phyloP scores from a whole-genome alignment of 2,113 vertebrate species.

The Callipepla californica region DNA sequence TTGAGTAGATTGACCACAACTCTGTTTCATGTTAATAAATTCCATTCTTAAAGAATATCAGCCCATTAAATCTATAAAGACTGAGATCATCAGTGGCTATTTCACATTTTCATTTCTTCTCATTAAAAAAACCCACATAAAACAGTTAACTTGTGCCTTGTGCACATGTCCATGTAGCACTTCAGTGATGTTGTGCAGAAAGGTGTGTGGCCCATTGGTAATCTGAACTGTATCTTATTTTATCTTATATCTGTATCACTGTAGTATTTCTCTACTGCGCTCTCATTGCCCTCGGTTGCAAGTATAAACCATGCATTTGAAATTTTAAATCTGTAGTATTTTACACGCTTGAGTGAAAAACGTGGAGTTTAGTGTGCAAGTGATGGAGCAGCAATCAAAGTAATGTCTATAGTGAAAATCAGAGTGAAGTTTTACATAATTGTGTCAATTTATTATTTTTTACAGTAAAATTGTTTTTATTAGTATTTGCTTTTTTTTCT shows the following conservation, averaged over 20 bases:
- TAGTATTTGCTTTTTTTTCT: neutral
- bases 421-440: neutral
- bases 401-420: neutral
- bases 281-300: neutral
- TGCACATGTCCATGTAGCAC: fast-evolving
- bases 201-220: neutral
- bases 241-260: neutral
- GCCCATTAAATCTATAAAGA: neutral
- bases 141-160: fast-evolving
- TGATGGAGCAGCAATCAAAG: neutral
- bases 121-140: neutral
- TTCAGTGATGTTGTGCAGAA: neutral
- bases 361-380: neutral
- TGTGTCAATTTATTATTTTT: neutral
- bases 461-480: neutral
- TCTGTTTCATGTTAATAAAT: neutral
- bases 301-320: neutral
- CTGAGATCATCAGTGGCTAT: neutral
- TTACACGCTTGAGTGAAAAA: neutral
- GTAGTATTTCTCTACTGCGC: neutral
- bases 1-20: neutral
- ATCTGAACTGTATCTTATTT: neutral
- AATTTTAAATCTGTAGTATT: neutral
- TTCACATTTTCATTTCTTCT: neutral
- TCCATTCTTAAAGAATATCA: neutral